phyloP scores from a whole-genome alignment of 1,140 invertebrate genomes.

The Bombyx mori region ASM3026992v2 NC_085122.1:13519501-13520000 shows the following conservation, averaged over 20 bases:
- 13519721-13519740: slow-evolving; percentile 70
- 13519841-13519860: slow-evolving; percentile 73
- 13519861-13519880: slow-evolving; percentile 71
- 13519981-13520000: slow-evolving; percentile 53
- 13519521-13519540: too few relatives aligned
- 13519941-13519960: slow-evolving; percentile 63
- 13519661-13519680: too few relatives aligned
- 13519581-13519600: too few relatives aligned
- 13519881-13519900: slow-evolving; percentile 51
- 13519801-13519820: slow-evolving; percentile 72
- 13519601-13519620: too few relatives aligned
- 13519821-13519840: slow-evolving; percentile 67
- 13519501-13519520: too few relatives aligned
- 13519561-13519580: too few relatives aligned
- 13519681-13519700: slow-evolving; percentile 31
- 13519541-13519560: too few relatives aligned
- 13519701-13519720: slow-evolving; percentile 70
- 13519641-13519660: too few relatives aligned
- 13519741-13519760: slow-evolving; percentile 64
- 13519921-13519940: slow-evolving; percentile 50
- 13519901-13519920: slow-evolving; percentile 71
- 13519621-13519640: too few relatives aligned
- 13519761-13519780: slow-evolving; percentile 33
- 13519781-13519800: slow-evolving; percentile 32
- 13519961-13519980: slow-evolving; percentile 67